Conservation (phyloP, 2,113 vertebrate genomes). For the Cromileptes altivelis region DNA sequence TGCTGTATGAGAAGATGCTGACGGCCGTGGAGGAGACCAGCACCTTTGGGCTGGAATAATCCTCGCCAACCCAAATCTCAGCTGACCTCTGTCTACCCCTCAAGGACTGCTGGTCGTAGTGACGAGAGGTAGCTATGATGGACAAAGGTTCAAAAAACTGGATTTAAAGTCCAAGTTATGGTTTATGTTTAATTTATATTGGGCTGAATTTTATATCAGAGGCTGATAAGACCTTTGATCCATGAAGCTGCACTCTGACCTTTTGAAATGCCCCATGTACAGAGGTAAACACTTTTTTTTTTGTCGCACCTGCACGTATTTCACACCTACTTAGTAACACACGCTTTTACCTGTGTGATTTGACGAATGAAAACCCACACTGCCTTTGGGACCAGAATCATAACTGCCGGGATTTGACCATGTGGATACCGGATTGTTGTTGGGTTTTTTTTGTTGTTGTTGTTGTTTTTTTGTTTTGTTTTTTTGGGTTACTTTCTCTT, state of each 20-base stretch:
- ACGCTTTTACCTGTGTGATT: slow-evolving; percentile 15
- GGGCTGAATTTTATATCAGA: slow-evolving; percentile 8
- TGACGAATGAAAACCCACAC: slow-evolving; percentile 41
- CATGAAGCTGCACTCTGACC: background rate
- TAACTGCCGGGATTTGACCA: slow-evolving; percentile 13
- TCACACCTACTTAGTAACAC: slow-evolving; percentile 18
- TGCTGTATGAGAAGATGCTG: slow-evolving; percentile 95
- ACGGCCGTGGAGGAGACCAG: slow-evolving; percentile 97
- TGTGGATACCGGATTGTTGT: background rate
- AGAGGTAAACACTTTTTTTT: background rate
- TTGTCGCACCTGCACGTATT: slow-evolving; percentile 33
- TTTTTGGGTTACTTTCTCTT: background rate
- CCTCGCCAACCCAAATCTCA: too few species aligned
- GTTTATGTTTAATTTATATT: slow-evolving; percentile 25
- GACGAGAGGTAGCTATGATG: background rate
- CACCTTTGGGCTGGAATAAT: slow-evolving; percentile 93
- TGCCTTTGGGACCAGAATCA: slow-evolving; percentile 43
- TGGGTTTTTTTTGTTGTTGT: background rate
- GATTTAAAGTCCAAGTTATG: background rate
- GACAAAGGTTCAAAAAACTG: slow-evolving; percentile 1
- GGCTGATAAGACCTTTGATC: background rate
- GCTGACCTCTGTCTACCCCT: background rate
- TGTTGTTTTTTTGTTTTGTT: background rate
- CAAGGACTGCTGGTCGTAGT: background rate
- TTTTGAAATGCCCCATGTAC: background rate